Conservation (phyloP, 1,140 invertebrate species). For the Aleiodes sp. region DNA sequence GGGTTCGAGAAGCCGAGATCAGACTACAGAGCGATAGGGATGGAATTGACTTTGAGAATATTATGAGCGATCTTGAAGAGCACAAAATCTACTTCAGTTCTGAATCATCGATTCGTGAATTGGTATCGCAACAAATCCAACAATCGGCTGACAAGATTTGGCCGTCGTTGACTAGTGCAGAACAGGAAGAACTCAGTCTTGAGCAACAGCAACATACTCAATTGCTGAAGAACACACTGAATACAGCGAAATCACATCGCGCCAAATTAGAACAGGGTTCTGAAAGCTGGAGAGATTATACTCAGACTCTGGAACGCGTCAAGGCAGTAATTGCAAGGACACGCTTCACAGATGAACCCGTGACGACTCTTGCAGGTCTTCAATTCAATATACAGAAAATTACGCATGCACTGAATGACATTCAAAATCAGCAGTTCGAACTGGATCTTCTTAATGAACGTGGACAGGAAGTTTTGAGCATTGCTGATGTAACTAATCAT, state of each 20-base stretch:
- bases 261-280: constrained; percentile 80
- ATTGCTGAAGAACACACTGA: constrained; percentile 81
- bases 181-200: constrained; percentile 82
- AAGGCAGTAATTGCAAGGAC: constrained; percentile 77
- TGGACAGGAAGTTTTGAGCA: constrained; percentile 70
- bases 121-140: constrained; percentile 83
- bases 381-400: constrained; percentile 84
- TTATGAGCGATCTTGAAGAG: constrained; percentile 83
- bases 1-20: constrained; percentile 86
- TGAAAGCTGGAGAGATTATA: constrained; percentile 83
- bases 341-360: constrained; percentile 78
- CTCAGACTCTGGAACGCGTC: constrained; percentile 78
- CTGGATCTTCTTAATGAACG: constrained; percentile 75
- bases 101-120: constrained; percentile 78
- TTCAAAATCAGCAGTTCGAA: constrained; percentile 73
- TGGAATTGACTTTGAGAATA: constrained; percentile 88
- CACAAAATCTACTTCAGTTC: constrained; percentile 87
- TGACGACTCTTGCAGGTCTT: constrained; percentile 78
- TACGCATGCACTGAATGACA: constrained; percentile 78
- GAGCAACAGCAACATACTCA: constrained; percentile 83
- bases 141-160: constrained; percentile 86
- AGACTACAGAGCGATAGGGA: constrained; percentile 80
- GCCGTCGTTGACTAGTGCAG: constrained; percentile 79
- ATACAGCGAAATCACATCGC: constrained; percentile 80
- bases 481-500: constrained; percentile 73